These are phyloP conservation scores for Cyclopterus lumpus DNA, from an alignment of 2,797 vertebrate species.

Conservation along the genomic window DNA sequence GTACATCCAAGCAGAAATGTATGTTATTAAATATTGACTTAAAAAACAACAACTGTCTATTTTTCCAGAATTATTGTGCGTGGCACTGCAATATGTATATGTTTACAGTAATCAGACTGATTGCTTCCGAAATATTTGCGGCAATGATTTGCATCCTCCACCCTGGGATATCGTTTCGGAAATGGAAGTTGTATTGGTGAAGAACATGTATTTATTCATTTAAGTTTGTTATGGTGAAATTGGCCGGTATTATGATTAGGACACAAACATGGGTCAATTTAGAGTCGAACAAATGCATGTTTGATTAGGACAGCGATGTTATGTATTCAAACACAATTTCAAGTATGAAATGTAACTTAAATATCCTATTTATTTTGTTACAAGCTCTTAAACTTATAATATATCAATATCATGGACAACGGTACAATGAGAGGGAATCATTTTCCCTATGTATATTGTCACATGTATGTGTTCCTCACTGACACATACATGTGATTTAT, in stretches of 20 bases:
- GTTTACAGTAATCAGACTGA: not conserved
- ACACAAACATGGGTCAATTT: too few species aligned
- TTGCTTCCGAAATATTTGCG: not conserved
- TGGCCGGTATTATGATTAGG: not conserved
- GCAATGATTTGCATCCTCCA: not conserved
- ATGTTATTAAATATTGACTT: not conserved
- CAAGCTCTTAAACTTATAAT: not conserved
- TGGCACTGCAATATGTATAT: not conserved
- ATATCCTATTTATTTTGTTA: not conserved
- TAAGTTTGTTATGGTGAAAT: not conserved
- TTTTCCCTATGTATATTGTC: not conserved
- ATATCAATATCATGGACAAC: not conserved
- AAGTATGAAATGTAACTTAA: not conserved
- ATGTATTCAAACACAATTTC: not conserved
- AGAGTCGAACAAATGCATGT: too few species aligned
- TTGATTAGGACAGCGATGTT: too few species aligned
- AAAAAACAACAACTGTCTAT: too few species aligned
- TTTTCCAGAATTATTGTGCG: not conserved
- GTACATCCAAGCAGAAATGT: not conserved
- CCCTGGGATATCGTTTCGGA: not conserved
- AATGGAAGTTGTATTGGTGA: not conserved
- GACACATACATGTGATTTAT: not conserved
- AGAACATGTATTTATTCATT: not conserved
- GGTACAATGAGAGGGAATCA: not conserved
- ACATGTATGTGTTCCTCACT: not conserved